Conservation (phyloP, 2,113 vertebrate genomes). For the Daphoenositta chrysoptera region DNA sequence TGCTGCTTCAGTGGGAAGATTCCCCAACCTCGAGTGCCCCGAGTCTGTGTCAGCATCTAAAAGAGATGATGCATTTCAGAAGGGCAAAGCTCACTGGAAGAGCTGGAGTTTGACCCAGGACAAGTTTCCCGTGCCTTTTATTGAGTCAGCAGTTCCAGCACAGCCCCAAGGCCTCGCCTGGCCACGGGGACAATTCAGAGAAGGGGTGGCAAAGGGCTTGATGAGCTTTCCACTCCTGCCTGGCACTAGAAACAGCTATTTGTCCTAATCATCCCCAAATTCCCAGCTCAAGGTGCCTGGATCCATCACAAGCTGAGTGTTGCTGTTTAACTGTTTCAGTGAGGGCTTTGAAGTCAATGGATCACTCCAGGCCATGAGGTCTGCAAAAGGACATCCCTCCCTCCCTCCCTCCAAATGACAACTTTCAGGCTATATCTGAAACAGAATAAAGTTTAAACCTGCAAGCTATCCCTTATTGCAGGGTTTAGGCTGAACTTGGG, state of each 20-base stretch:
- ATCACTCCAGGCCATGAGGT: background rate
- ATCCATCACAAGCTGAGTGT: fast-evolving
- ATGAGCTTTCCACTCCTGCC: background rate
- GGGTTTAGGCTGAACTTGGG: background rate
- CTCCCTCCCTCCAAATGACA: background rate
- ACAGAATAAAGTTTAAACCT: background rate
- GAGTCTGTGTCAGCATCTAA: background rate
- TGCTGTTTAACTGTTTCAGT: background rate
- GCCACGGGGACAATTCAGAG: fast-evolving
- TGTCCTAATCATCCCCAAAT: background rate
- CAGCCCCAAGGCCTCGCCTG: background rate
- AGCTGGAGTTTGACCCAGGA: background rate
- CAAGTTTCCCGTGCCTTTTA: background rate
- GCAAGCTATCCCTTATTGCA: background rate
- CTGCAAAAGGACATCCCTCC: background rate
- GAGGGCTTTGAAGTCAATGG: background rate
- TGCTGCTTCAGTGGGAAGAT: background rate
- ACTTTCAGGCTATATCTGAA: background rate
- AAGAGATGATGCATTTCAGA: background rate
- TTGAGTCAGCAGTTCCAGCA: background rate
- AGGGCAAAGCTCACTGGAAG: background rate
- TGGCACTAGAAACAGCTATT: background rate
- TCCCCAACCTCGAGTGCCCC: background rate
- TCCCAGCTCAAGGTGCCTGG: background rate
- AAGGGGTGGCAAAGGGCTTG: background rate